Evolutionary conservation across 1,140 invertebrate species (phyloP).

Genomic region (Amyelois transitella): DNA sequence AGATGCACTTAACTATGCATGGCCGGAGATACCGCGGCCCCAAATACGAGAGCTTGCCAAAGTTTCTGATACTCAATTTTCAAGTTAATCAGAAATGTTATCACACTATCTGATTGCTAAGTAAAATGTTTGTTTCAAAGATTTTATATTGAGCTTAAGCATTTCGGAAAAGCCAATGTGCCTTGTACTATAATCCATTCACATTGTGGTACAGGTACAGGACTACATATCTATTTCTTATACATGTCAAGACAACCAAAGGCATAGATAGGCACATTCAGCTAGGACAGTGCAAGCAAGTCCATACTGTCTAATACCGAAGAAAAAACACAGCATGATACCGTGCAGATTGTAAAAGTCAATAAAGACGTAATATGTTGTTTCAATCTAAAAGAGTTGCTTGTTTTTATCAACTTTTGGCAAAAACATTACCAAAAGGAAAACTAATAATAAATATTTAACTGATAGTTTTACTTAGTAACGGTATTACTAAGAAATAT

Average conservation of each 20-base stretch:
- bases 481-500: slow-evolving; percentile 10
- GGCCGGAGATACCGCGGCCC: slow-evolving; percentile 48
- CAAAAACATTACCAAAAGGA: neutral
- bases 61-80: slow-evolving; percentile 34
- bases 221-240: too few relatives aligned
- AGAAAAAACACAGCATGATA: too few relatives aligned
- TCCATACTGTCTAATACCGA: too few relatives aligned
- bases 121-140: neutral
- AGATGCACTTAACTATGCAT: slow-evolving; percentile 62
- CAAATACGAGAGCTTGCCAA: slow-evolving; percentile 40
- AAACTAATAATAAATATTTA: neutral
- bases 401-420: too few relatives aligned
- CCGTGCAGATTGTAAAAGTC: too few relatives aligned
- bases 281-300: too few relatives aligned
- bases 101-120: neutral
- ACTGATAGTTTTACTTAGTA: slow-evolving; percentile 1
- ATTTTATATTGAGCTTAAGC: neutral
- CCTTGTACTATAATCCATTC: neutral
- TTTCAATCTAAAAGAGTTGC: too few relatives aligned
- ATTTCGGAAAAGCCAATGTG: neutral
- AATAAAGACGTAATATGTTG: too few relatives aligned
- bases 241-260: too few relatives aligned
- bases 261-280: too few relatives aligned
- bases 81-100: slow-evolving; percentile 22
- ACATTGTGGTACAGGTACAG: too few relatives aligned